Base-by-base conservation (phyloP, 2,888 invertebrate genomes). In the Tachina lurida region DNA sequence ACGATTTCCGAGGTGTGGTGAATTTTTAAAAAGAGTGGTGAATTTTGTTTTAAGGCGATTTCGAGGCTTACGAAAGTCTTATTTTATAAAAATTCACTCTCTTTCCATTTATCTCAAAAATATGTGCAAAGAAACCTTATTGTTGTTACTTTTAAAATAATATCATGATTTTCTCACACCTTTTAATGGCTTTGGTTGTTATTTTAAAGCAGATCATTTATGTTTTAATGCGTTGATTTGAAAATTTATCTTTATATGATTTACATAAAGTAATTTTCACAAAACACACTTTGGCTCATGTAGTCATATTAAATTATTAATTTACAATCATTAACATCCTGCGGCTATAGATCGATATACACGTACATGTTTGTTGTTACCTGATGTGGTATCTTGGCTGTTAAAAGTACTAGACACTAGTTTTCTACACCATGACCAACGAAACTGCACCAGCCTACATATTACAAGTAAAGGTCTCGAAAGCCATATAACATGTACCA, bases 301-400 rank as follows among this genome's bases (percentile, higher is more conserved):
- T 84, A 81, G 88, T 86, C 84, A 87, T 88, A 91, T 91, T 90
- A 91, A 91, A 91, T 91, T 91, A 90, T 91, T 91, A 91, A 91
- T 91, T 91, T 91, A 90, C 90, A 91, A 91, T 91, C 92, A 91
- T 91, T 91, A 91, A 90, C 91, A 89, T 88, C 89, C 90, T 88
- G 89, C 89, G 89, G 91, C 90, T 89, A 89, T 87, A 87, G 84
- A 86, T 84, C 87, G 84, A 89, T 89, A 88, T 87, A 88, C 80
- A 31, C 63, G 80, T 70, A 60, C 73, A 71, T 75, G 76, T 31
- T 7, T 31, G 31, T 31, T 31, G 58, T 17, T 73, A 80, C 79
- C 73, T 71, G 73, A 56, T 47, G 49, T 67, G 15, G 12, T 19
- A 43, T 19, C 56, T 39, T 31, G 5, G 13, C 39, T 43, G 43